These are phyloP conservation scores for Trichopria drosophilae DNA, from an alignment of 2,888 invertebrate species.

Conservation along the genomic window DNA sequence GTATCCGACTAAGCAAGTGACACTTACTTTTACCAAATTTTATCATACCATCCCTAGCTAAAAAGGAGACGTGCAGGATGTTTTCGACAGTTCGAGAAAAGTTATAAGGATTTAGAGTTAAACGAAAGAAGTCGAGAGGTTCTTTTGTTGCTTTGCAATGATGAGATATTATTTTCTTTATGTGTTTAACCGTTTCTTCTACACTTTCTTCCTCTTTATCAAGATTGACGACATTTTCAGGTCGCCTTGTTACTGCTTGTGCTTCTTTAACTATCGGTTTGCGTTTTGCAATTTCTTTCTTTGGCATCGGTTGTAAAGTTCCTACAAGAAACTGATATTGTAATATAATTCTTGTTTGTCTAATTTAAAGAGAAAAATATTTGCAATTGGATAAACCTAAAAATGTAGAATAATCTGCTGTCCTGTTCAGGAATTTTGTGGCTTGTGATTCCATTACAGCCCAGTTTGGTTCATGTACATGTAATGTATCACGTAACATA, in stretches of 20 bases:
- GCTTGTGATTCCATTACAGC: constrained; percentile 40
- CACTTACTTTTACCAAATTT: constrained; percentile 60
- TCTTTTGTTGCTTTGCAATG: constrained; percentile 55
- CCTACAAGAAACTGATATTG: constrained; percentile 32
- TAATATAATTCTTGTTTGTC: neutral
- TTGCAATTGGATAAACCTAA: constrained; percentile 37
- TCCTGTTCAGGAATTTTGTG: constrained; percentile 35
- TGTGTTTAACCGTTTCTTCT: constrained; percentile 62
- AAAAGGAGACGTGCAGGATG: constrained; percentile 68
- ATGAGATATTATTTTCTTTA: constrained; percentile 59
- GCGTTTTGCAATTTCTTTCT: constrained; percentile 34
- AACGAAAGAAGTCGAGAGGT: constrained; percentile 65
- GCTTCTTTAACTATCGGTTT: constrained; percentile 26
- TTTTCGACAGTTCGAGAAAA: constrained; percentile 68
- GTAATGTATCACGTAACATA: constrained; percentile 26
- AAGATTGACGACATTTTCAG: constrained; percentile 61
- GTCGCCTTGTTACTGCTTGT: constrained; percentile 57
- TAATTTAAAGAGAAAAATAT: neutral
- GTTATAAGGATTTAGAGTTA: constrained; percentile 64
- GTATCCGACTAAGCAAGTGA: neutral
- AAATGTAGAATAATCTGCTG: constrained; percentile 41
- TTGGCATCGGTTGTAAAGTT: constrained; percentile 35
- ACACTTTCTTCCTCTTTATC: constrained; percentile 64
- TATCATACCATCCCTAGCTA: constrained; percentile 64
- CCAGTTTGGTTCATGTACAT: constrained; percentile 41